Evolutionary conservation across 2,888 invertebrate species (phyloP).

Genomic region (Diarsia rubi): DNA sequence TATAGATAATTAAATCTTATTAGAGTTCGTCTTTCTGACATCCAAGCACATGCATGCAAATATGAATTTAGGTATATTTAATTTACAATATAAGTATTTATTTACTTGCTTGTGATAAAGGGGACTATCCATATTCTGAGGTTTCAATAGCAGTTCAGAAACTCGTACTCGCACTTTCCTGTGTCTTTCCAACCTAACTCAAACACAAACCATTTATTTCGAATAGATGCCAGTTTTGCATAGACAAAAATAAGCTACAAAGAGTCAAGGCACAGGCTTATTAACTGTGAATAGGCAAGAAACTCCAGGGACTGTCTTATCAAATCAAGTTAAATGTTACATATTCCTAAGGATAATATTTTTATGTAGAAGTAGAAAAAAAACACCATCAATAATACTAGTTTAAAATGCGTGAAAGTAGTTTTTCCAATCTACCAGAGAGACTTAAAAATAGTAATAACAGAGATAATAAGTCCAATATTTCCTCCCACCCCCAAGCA

Average conservation of each 20-base stretch:
- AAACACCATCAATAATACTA: background rate
- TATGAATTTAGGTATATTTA: background rate
- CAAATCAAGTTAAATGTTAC: too few species aligned
- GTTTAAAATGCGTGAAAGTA: background rate
- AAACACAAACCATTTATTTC: too few species aligned
- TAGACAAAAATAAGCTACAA: too few species aligned
- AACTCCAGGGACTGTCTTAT: too few species aligned
- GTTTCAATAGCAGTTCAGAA: background rate
- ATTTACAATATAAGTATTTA: background rate
- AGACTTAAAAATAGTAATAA: too few species aligned
- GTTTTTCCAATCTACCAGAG: background rate
- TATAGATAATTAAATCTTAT: background rate
- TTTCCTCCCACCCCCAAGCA: background rate
- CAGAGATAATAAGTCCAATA: background rate
- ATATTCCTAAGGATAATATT: too few species aligned
- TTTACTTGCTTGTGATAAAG: background rate
- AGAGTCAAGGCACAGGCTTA: too few species aligned
- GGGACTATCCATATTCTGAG: background rate
- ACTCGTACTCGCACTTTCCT: background rate
- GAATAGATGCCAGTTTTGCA: too few species aligned
- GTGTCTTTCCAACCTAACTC: background rate
- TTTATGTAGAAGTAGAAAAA: too few species aligned
- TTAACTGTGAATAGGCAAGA: too few species aligned
- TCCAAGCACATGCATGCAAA: background rate
- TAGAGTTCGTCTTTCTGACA: background rate